Evolutionary conservation across 2,113 vertebrate species (phyloP).

Genomic region (Gymnogyps californianus): DNA sequence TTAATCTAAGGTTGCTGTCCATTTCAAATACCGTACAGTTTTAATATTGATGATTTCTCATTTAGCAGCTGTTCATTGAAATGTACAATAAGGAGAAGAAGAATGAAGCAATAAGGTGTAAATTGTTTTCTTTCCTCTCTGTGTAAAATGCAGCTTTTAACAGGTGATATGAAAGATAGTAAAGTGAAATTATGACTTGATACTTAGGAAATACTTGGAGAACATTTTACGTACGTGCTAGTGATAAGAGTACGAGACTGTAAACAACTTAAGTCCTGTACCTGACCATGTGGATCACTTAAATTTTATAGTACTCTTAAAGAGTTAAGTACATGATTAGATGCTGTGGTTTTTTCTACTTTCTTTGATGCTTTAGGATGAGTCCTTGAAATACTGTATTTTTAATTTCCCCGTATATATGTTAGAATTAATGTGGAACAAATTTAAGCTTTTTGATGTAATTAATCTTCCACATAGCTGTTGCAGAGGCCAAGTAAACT

Average conservation of each 20-base stretch:
- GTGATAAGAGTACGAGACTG: neutral
- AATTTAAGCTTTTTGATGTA: neutral
- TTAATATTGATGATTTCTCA: neutral
- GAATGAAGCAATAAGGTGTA: neutral
- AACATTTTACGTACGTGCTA: fast-evolving
- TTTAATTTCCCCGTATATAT: neutral
- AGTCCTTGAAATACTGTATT: neutral
- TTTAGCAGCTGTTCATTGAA: neutral
- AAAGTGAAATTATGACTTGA: neutral
- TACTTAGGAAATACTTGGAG: neutral
- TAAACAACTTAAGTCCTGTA: neutral
- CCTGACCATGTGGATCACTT: neutral
- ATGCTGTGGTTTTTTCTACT: neutral
- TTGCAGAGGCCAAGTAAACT: neutral
- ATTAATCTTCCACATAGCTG: neutral
- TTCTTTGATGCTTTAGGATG: neutral
- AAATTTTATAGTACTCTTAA: neutral
- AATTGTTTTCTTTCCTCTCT: neutral
- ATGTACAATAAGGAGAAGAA: neutral
- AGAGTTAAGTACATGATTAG: neutral
- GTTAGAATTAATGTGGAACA: neutral
- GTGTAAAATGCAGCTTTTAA: neutral
- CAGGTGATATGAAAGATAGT: neutral
- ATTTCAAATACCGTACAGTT: neutral
- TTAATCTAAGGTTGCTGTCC: neutral